Conservation (phyloP, 2,888 invertebrate genomes). For the Physocephala rufipes region DNA sequence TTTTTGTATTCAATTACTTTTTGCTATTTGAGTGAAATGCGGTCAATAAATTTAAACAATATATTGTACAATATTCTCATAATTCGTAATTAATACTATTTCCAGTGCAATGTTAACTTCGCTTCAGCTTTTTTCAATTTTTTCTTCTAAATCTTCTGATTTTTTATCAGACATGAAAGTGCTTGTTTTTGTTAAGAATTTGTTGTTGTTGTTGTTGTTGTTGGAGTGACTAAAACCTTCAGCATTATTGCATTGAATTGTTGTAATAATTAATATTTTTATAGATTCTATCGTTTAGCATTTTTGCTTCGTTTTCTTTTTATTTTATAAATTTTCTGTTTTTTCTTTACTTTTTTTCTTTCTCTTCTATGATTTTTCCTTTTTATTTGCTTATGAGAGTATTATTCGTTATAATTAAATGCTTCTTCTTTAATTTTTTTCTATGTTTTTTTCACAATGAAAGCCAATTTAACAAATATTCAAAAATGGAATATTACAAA, state of each 20-base stretch:
- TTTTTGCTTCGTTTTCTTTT: constrained; percentile 34
- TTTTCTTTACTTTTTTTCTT: constrained; percentile 41
- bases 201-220: too few species aligned
- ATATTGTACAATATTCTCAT: constrained; percentile 35
- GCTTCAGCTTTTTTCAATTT: constrained; percentile 52
- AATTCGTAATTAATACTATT: background rate
- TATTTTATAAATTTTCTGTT: constrained; percentile 38
- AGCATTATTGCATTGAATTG: too few species aligned
- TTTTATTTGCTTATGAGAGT: constrained; percentile 37
- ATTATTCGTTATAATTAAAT: too few species aligned
- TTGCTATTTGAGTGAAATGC: constrained; percentile 42
- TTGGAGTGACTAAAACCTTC: too few species aligned
- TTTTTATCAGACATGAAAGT: too few species aligned
- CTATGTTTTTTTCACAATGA: too few species aligned
- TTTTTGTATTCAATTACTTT: too few species aligned
- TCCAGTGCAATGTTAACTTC: constrained; percentile 63
- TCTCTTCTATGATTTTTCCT: constrained; percentile 58
- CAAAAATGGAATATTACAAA: too few species aligned
- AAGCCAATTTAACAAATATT: too few species aligned
- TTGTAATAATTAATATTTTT: constrained; percentile 16
- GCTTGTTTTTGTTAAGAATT: background rate
- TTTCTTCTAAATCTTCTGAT: background rate
- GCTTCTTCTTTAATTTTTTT: constrained; percentile 39
- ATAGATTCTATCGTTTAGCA: background rate
- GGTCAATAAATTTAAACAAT: constrained; percentile 35